Evolutionary conservation across 2,888 invertebrate genomes (phyloP).

Genomic region (Perithous albicinctus): DNA sequence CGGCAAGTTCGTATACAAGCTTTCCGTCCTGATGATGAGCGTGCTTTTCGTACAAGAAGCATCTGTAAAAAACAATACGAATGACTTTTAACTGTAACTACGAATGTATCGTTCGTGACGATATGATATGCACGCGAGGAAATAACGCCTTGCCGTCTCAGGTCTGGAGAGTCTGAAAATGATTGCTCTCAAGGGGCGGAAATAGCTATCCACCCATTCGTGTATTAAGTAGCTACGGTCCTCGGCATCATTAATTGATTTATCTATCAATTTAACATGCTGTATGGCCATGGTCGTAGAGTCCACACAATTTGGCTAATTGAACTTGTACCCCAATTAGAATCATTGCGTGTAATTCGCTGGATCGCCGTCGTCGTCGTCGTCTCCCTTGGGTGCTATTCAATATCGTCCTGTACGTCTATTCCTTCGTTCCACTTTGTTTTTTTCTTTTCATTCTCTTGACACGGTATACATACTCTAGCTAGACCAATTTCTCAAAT

Average conservation of each 20-base stretch:
- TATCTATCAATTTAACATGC: slow-evolving; percentile 74
- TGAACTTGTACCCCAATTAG: slow-evolving; percentile 83
- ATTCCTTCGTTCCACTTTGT: slow-evolving; percentile 35
- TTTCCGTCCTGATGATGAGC: slow-evolving; percentile 82
- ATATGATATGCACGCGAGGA: slow-evolving; percentile 30
- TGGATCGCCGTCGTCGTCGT: slow-evolving; percentile 61
- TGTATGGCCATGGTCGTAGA: slow-evolving; percentile 51
- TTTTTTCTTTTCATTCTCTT: slow-evolving; percentile 7
- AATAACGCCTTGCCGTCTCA: not conserved
- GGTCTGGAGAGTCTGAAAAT: slow-evolving; percentile 6
- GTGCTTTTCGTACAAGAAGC: slow-evolving; percentile 91
- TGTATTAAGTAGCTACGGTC: slow-evolving; percentile 63
- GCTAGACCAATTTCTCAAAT: slow-evolving; percentile 59
- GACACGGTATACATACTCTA: slow-evolving; percentile 2
- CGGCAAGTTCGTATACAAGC: slow-evolving; percentile 89
- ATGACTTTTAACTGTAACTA: not conserved
- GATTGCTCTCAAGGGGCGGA: slow-evolving; percentile 54
- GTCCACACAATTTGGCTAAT: slow-evolving; percentile 76
- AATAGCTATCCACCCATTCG: slow-evolving; percentile 52
- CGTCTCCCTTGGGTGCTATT: slow-evolving; percentile 67
- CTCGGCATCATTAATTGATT: slow-evolving; percentile 72
- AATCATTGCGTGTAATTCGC: slow-evolving; percentile 79
- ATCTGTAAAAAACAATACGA: slow-evolving; percentile 85
- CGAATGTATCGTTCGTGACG: slow-evolving; percentile 17
- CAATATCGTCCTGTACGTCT: slow-evolving; percentile 48